These are phyloP conservation scores for Pseudorhiza aurosa DNA, from an alignment of 30 jellyfish, hydroid and myxozoan genomes.

Conservation along the genomic window DNA sequence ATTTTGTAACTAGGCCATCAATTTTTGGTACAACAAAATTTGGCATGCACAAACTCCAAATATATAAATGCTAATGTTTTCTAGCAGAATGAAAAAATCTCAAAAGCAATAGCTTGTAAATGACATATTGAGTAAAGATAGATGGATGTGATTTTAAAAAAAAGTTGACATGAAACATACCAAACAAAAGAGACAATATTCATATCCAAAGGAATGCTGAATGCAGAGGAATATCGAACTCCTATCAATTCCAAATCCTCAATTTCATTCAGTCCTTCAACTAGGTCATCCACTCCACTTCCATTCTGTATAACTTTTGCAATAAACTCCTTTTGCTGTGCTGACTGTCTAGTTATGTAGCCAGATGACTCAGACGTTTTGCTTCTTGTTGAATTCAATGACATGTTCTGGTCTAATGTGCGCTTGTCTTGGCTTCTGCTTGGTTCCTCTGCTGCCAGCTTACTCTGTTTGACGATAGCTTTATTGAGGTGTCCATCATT, in stretches of 20 bases:
- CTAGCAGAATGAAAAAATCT: too few species aligned
- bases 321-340: conserved; percentile 53
- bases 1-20: too few species aligned
- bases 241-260: conserved; percentile 77
- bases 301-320: conserved; percentile 56
- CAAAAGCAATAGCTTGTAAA: too few species aligned
- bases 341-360: conserved; percentile 48
- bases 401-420: background rate
- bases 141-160: too few species aligned
- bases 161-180: too few species aligned
- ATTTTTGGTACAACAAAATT: too few species aligned
- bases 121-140: too few species aligned
- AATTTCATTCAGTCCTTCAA: conserved; percentile 32
- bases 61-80: too few species aligned
- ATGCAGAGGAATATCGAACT: conserved; percentile 84
- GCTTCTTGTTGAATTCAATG: background rate
- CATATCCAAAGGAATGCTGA: conserved; percentile 52
- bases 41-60: too few species aligned
- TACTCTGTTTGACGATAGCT: conserved; percentile 8
- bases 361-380: conserved; percentile 22
- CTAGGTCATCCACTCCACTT: conserved; percentile 75
- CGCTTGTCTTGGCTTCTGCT: background rate
- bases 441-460: conserved; percentile 10
- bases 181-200: conserved; percentile 48
- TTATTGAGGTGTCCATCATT: background rate